phyloP scores from a whole-genome alignment of 2,113 vertebrate species.

The rat (Rattus norvegicus) region DNA sequence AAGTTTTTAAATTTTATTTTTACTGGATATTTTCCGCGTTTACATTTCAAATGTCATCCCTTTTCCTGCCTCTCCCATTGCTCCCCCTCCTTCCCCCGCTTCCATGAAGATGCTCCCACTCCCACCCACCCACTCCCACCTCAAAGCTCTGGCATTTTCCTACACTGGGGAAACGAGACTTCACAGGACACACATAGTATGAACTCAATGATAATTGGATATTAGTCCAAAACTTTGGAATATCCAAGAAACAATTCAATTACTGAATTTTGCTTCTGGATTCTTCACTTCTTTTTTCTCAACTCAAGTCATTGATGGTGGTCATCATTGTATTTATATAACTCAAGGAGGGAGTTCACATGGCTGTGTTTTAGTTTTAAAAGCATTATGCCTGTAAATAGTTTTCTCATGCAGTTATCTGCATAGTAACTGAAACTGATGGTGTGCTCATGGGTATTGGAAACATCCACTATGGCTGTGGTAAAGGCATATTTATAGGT shows the following conservation, averaged over 20 bases:
- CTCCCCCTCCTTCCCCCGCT: too few relatives aligned
- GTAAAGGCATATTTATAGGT: slow-evolving; percentile 29
- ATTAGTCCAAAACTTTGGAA: too few relatives aligned
- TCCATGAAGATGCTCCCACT: too few relatives aligned
- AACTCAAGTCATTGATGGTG: not conserved
- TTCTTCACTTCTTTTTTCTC: slow-evolving; percentile 20
- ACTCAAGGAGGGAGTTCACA: not conserved
- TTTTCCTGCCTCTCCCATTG: too few relatives aligned
- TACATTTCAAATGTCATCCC: too few relatives aligned
- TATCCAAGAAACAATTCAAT: too few relatives aligned
- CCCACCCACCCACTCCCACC: too few relatives aligned
- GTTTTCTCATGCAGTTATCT: not conserved
- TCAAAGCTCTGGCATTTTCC: too few relatives aligned
- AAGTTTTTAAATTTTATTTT: not conserved
- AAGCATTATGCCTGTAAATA: not conserved
- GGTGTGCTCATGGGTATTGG: not conserved
- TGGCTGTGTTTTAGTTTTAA: not conserved
- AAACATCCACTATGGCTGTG: slow-evolving; percentile 18
- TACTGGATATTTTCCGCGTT: too few relatives aligned
- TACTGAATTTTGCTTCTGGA: slow-evolving; percentile 25
- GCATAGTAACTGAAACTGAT: slow-evolving; percentile 20
- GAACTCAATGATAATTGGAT: too few relatives aligned
- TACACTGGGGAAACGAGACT: too few relatives aligned
- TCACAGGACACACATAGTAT: too few relatives aligned
- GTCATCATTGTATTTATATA: not conserved